Conservation (phyloP, 1,140 invertebrate genomes). For the Drosophila navojoa region DNA sequence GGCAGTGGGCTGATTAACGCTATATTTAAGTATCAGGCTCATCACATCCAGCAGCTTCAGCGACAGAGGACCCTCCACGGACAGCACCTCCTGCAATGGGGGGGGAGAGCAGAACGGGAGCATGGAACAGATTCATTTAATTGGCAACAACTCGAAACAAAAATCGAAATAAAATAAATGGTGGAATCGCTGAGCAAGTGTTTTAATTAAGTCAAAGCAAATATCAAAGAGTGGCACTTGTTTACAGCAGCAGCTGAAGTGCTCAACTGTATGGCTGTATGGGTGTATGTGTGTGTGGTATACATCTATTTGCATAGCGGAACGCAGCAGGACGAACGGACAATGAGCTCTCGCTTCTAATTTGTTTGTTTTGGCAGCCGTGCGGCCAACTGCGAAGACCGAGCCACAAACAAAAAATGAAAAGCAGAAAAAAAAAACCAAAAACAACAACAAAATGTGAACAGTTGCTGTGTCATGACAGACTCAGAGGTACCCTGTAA, state of each 20-base stretch:
- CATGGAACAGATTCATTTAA: conserved; percentile 42
- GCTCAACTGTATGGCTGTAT: conserved; percentile 47
- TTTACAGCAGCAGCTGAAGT: conserved; percentile 75
- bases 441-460: not conserved
- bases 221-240: conserved; percentile 77
- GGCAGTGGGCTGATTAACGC: conserved; percentile 85
- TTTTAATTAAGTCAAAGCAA: conserved; percentile 83
- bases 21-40: conserved; percentile 92
- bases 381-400: conserved; percentile 33
- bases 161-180: conserved; percentile 9
- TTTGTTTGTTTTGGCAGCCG: conserved; percentile 72
- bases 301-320: conserved; percentile 73
- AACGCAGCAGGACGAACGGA: conserved; percentile 34
- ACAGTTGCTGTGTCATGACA: not conserved
- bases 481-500: not conserved
- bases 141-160: conserved; percentile 52
- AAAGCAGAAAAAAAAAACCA: not conserved
- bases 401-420: conserved; percentile 17
- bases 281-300: conserved; percentile 45
- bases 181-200: conserved; percentile 76
- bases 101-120: not conserved
- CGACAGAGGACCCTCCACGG: conserved; percentile 91
- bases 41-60: conserved; percentile 95
- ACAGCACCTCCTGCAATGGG: conserved; percentile 89
- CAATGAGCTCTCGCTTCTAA: conserved; percentile 61